phyloP scores from a whole-genome alignment of 64 coral and sea anemone species.

The Montipora cactus region DNA sequence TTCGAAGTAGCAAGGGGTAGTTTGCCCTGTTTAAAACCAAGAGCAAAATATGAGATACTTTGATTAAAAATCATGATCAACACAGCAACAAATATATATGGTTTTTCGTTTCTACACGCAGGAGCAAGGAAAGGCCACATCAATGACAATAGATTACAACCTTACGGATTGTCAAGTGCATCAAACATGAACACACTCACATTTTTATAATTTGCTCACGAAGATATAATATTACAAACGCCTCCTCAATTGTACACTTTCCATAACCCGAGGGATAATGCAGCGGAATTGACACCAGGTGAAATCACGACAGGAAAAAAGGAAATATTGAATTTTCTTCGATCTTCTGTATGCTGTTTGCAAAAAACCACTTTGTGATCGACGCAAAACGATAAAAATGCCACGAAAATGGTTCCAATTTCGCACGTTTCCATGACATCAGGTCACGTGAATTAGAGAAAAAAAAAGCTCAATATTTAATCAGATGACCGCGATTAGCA shows the following conservation, averaged over 20 bases:
- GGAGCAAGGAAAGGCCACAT: not conserved
- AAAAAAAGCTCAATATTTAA: no score
- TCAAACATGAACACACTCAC: not conserved
- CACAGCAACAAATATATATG: not conserved
- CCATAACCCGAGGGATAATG: not conserved
- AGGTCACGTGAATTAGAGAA: constrained; percentile 16
- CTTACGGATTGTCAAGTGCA: not conserved
- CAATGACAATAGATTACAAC: not conserved
- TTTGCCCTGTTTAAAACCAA: not conserved
- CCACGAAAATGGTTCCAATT: not conserved
- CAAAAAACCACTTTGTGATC: not conserved
- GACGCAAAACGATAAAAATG: not conserved
- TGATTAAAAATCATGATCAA: not conserved
- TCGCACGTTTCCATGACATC: constrained; percentile 29
- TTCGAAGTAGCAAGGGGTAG: not conserved
- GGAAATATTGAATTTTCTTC: no score
- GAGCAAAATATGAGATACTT: not conserved
- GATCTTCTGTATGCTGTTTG: no score
- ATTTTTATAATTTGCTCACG: not conserved
- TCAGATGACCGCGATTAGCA: no score
- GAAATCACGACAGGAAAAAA: constrained; percentile 5
- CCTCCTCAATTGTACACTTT: not conserved
- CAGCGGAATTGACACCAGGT: not conserved
- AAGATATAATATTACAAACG: not conserved
- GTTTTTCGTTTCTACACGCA: not conserved